Percentiles rank a stretch among this genome's conserved stretches.
These are phyloP conservation scores for Alentia gelatinosa DNA, from an alignment of 2,888 invertebrate genomes.

Conservation along the genomic window DNA sequence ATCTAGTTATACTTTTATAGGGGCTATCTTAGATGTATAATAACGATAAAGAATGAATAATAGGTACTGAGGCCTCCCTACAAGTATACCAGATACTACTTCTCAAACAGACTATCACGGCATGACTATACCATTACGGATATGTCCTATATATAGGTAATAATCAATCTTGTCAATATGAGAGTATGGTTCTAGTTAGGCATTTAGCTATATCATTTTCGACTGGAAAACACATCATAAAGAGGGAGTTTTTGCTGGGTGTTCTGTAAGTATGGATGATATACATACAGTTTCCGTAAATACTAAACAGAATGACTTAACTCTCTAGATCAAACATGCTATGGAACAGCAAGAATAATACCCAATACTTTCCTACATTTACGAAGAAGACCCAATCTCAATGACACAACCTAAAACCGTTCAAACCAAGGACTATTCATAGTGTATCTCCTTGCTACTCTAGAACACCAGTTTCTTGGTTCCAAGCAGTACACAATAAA, in stretches of 20 bases:
- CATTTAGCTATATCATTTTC: neutral
- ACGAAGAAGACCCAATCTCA: neutral
- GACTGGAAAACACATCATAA: neutral
- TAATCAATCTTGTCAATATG: neutral
- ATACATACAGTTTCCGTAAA: neutral
- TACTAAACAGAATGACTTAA: neutral
- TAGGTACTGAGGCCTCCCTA: neutral
- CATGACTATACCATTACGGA: neutral
- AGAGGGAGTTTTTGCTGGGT: neutral
- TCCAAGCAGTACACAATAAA: neutral
- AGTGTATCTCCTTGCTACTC: neutral
- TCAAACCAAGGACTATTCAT: neutral
- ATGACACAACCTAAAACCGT: neutral
- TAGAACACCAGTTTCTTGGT: neutral
- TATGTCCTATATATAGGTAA: neutral
- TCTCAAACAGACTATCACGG: neutral
- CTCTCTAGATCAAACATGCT: neutral
- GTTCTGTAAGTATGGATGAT: neutral
- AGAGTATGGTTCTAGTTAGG: neutral
- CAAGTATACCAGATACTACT: neutral
- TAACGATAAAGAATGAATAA: too few relatives aligned
- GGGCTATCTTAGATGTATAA: too few relatives aligned
- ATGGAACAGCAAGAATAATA: neutral
- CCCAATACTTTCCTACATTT: neutral
- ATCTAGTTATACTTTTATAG: too few relatives aligned